Percentiles rank a stretch among this genome's conserved stretches.
phyloP scores from a whole-genome alignment of 2,113 vertebrate species.

The Mungos mungo region DNA sequence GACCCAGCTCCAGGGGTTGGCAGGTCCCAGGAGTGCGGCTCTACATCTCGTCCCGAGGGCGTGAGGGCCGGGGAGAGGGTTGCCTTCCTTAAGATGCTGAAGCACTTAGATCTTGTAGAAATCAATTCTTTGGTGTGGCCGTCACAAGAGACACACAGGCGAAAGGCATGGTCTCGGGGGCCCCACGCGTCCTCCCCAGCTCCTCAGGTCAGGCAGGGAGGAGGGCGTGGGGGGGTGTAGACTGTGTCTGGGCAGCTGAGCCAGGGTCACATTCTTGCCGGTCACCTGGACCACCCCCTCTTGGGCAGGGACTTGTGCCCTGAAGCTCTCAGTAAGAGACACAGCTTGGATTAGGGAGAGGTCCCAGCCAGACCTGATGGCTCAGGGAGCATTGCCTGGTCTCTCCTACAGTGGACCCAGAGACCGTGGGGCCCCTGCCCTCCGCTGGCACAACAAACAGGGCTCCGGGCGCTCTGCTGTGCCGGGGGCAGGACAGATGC shows the following conservation, averaged over 20 bases:
- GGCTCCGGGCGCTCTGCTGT: rapidly evolving
- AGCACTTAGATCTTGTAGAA: background rate
- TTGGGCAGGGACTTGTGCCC: rapidly evolving
- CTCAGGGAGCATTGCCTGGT: rapidly evolving
- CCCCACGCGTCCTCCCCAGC: background rate
- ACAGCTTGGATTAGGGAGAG: rapidly evolving
- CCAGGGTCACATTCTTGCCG: rapidly evolving
- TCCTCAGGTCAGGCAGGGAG: rapidly evolving
- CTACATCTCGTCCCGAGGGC: background rate
- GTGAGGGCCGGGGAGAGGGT: too few species aligned
- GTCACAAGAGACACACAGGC: rapidly evolving
- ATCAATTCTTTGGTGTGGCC: rapidly evolving
- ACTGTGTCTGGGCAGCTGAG: background rate
- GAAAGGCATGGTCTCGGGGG: rapidly evolving
- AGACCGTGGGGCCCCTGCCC: background rate
- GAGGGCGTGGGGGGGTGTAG: rapidly evolving
- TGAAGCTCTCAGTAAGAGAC: background rate
- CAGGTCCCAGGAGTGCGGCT: background rate
- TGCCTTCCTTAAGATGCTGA: too few species aligned
- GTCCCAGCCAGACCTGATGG: background rate
- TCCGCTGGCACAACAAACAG: rapidly evolving
- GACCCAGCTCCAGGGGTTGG: rapidly evolving
- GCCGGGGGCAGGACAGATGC: background rate
- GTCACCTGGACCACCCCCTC: background rate
- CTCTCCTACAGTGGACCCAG: background rate